Percentiles rank a stretch among this genome's conserved stretches.
Conservation (phyloP, 2,888 invertebrate genomes). For the Hedychridium roseum region DNA sequence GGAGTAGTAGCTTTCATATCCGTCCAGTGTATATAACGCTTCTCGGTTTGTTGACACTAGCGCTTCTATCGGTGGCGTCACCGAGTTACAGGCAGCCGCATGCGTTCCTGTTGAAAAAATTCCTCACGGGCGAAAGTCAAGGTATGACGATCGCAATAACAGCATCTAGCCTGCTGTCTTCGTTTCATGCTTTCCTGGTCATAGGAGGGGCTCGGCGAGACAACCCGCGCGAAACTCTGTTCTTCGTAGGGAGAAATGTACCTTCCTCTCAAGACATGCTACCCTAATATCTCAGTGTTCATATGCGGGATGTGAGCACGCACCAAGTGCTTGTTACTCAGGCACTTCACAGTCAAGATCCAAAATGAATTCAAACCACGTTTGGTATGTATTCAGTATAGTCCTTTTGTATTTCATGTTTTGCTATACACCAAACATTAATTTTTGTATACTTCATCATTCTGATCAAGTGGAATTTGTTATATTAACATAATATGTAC, state of each 20-base stretch:
- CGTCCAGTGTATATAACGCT: not conserved
- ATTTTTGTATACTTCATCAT: too few species aligned
- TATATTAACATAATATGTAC: too few species aligned
- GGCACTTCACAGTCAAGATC: too few species aligned
- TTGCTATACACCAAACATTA: too few species aligned
- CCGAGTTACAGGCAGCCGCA: slow-evolving; percentile 44
- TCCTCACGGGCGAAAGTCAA: slow-evolving; percentile 63
- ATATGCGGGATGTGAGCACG: slow-evolving; percentile 63
- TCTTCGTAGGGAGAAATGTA: slow-evolving; percentile 40
- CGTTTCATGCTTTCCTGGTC: slow-evolving; percentile 47
- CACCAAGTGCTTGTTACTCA: slow-evolving; percentile 47
- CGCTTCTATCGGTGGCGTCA: slow-evolving; percentile 49
- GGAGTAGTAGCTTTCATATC: slow-evolving; percentile 17
- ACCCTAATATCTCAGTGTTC: slow-evolving; percentile 51
- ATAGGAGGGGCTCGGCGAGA: slow-evolving; percentile 60
- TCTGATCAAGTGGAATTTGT: too few species aligned
- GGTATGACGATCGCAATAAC: slow-evolving; percentile 54
- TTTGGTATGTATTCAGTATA: too few species aligned
- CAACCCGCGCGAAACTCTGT: slow-evolving; percentile 62
- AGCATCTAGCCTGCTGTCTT: slow-evolving; percentile 4
- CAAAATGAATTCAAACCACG: too few species aligned
- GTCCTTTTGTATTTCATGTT: too few species aligned
- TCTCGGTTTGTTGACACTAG: slow-evolving; percentile 38
- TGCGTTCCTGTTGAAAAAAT: slow-evolving; percentile 64
- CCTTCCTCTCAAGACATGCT: slow-evolving; percentile 31